Evolutionary conservation across 2,113 vertebrate species (phyloP).

Genomic region (Mormyrus iriodes): DNA sequence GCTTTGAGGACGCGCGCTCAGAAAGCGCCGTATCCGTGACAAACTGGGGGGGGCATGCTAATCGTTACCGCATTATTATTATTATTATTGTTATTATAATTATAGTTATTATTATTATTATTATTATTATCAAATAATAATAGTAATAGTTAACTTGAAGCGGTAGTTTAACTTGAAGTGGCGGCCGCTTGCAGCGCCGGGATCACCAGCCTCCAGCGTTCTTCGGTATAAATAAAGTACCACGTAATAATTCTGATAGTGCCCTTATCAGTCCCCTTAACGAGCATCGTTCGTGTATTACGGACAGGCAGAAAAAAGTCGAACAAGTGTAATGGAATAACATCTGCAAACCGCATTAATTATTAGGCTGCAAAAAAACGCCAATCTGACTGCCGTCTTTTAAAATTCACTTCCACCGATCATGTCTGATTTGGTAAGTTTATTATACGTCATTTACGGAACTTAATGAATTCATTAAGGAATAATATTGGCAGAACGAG

Average conservation of each 20-base stretch:
- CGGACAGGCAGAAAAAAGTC: background rate
- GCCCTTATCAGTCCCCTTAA: background rate
- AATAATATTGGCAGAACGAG: constrained; percentile 56
- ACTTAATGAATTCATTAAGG: constrained; percentile 56
- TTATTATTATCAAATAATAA: background rate
- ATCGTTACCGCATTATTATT: background rate
- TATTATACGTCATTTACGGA: background rate
- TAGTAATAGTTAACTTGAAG: background rate
- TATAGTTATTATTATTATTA: background rate
- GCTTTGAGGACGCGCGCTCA: constrained; percentile 44
- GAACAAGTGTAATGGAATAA: background rate
- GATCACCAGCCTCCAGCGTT: background rate
- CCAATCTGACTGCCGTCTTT: background rate
- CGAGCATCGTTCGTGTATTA: background rate
- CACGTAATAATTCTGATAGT: background rate
- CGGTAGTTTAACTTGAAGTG: background rate
- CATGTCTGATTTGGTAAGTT: background rate
- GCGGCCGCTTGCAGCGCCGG: background rate
- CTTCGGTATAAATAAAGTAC: background rate
- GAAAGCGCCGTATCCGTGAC: constrained; percentile 15
- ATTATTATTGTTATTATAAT: background rate
- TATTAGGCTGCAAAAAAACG: background rate
- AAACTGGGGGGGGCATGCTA: background rate
- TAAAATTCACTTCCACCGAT: background rate
- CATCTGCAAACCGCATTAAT: background rate